Percentiles rank a stretch among this genome's conserved stretches.
Evolutionary conservation across 2,797 vertebrate species (phyloP).

Genomic region (Gadopsis bispinosus): DNA sequence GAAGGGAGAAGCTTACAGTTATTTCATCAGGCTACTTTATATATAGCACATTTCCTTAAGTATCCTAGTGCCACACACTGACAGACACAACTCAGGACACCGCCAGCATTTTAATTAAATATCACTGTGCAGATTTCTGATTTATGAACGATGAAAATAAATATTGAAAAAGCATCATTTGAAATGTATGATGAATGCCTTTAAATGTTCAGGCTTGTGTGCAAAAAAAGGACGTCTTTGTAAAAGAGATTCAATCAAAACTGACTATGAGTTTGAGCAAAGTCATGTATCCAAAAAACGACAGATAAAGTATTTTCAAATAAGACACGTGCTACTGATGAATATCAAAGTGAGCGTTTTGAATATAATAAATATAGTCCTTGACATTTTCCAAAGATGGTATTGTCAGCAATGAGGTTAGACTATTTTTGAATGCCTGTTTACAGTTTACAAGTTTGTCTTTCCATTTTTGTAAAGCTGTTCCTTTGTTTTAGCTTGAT

Average conservation of each 20-base stretch:
- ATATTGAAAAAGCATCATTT: slow-evolving; percentile 14
- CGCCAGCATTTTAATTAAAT: slow-evolving; percentile 7
- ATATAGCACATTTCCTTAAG: slow-evolving; percentile 28
- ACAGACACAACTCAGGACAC: slow-evolving; percentile 8
- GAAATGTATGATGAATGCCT: not conserved
- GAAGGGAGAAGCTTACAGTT: slow-evolving; percentile 24
- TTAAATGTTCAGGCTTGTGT: not conserved
- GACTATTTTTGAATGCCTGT: not conserved
- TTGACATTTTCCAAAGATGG: not conserved
- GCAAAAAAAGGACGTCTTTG: not conserved
- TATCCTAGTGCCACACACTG: not conserved
- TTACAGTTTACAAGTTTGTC: not conserved
- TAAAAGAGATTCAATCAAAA: slow-evolving; percentile 4
- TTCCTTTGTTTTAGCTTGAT: slow-evolving; percentile 4
- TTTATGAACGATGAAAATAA: slow-evolving; percentile 8
- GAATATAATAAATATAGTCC: not conserved
- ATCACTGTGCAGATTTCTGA: not conserved
- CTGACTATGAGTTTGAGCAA: not conserved
- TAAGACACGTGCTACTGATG: not conserved
- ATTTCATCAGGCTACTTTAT: slow-evolving; percentile 32
- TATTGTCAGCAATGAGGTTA: not conserved
- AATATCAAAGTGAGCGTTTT: not conserved
- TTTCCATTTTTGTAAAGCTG: not conserved
- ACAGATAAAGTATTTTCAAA: not conserved
- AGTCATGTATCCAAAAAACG: not conserved